A percentile compares a stretch with the other conserved stretches of the same genome.
Conservation (phyloP, 92 coral and sea anemone genomes). For the Galaxea fascicularis region DNA sequence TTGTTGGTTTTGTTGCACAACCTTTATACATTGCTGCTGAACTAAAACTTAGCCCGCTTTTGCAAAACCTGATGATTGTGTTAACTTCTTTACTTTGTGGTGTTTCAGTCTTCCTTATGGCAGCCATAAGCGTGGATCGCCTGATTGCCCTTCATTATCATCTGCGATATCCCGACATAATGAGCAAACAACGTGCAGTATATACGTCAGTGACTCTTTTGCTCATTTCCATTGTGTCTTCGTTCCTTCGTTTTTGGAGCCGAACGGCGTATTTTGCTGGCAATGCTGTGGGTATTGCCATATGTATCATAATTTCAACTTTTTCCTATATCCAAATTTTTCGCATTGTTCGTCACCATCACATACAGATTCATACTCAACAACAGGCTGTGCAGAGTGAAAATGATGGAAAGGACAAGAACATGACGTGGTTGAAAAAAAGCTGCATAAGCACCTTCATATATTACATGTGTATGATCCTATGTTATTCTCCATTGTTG, state of each 20-base stretch:
- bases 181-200: conserved; percentile 6
- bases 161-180: background rate
- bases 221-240: background rate
- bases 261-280: background rate
- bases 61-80: background rate
- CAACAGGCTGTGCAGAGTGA: background rate
- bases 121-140: conserved; percentile 15
- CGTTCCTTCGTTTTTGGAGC: background rate
- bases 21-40: conserved; percentile 16
- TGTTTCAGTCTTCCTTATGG: background rate
- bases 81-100: background rate
- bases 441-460: conserved; percentile 12
- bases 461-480: background rate
- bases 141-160: background rate
- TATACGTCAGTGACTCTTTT: background rate
- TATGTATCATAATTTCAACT: background rate
- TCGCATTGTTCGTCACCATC: conserved; percentile 19
- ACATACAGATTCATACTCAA: background rate
- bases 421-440: background rate
- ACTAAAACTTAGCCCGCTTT: background rate
- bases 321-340: conserved; percentile 11
- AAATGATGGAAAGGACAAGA: background rate
- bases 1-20: conserved; percentile 17
- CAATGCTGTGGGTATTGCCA: background rate
- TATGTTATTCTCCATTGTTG: conserved; percentile 4